Evolutionary conservation across 2,113 vertebrate species (phyloP), one percentile per base, ranked within the genome.

Genomic region (Vulpes vulpes): DNA sequence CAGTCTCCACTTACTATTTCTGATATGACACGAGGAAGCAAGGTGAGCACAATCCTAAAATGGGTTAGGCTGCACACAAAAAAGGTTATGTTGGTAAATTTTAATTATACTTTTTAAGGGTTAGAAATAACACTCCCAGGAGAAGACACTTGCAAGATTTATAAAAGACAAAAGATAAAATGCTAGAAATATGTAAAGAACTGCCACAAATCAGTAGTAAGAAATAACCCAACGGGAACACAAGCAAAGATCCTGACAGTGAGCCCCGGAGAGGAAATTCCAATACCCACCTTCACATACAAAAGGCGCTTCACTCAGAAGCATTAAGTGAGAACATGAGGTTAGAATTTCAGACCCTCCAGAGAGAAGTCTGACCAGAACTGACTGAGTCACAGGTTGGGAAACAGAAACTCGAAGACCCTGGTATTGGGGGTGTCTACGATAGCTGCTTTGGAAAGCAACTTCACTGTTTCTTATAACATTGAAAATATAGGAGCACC

Each of bases 201-300:
- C 55, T 14, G 27, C 51, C 81, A 88, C 9, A 7, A 88, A n/a
- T 4, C 9, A 62, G n/a, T 14, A 27, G 8, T 43, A 16, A 49
- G 27, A 51, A 43, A 76, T 14, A 51, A 49, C 12, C 23, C 8
- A 73, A 17, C 0, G 55, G 55, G 25, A 53, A 62, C 53, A 7
- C 22, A 38, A 23, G 15, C 55, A 3, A 43, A 38, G 49, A 20
- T 25, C 51, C 27, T 15, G 32, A 10, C 55, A 51, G 22, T 2
- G 62, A 27, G 51, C 60, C n/a, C 57, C 1, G 8, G 4, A 43
- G n/a, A 57, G 19, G 43, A 35, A 11, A 32, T 1, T 3, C 43
- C 16, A 1, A 3, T 14, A 30, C 11, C 12, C 1, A 6, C 22
- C 0, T 23, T 11, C 7, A 1, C 25, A 15, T 16, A 4, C 27